Percentiles rank a stretch among this genome's conserved stretches.
Conservation (phyloP, 1,140 invertebrate genomes). For the Lepidostoma basale region DNA sequence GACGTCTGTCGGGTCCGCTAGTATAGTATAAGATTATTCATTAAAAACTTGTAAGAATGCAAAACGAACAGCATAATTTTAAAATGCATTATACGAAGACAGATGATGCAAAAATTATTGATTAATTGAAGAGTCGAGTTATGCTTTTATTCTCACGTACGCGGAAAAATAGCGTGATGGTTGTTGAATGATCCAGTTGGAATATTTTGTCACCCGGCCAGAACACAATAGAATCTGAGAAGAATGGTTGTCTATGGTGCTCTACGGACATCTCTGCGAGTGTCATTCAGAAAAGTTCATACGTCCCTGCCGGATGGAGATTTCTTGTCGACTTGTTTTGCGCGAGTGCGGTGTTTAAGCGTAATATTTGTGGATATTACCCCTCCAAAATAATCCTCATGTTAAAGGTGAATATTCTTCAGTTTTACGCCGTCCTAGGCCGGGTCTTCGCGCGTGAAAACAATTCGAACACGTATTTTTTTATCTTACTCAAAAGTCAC, state of each 20-base stretch:
- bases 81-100: too few relatives aligned
- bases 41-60: too few relatives aligned
- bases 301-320: background rate
- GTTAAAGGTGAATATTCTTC: constrained; percentile 6
- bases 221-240: background rate
- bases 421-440: background rate
- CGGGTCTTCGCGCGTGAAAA: too few relatives aligned
- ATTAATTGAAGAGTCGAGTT: too few relatives aligned
- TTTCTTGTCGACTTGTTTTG: background rate
- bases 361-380: background rate
- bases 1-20: too few relatives aligned
- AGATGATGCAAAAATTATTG: too few relatives aligned
- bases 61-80: too few relatives aligned
- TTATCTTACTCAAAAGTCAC: background rate
- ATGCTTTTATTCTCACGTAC: too few relatives aligned
- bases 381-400: background rate
- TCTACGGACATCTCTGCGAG: background rate
- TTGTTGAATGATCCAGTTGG: too few relatives aligned
- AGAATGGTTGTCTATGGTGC: background rate
- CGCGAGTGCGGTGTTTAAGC: background rate
- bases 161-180: too few relatives aligned
- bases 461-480: background rate
- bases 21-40: too few relatives aligned
- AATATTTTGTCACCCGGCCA: background rate
- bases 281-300: constrained; percentile 11